These are phyloP conservation scores for Boulengeromyrus knoepffleri DNA, from an alignment of 2,113 vertebrate genomes.

Conservation along the genomic window DNA sequence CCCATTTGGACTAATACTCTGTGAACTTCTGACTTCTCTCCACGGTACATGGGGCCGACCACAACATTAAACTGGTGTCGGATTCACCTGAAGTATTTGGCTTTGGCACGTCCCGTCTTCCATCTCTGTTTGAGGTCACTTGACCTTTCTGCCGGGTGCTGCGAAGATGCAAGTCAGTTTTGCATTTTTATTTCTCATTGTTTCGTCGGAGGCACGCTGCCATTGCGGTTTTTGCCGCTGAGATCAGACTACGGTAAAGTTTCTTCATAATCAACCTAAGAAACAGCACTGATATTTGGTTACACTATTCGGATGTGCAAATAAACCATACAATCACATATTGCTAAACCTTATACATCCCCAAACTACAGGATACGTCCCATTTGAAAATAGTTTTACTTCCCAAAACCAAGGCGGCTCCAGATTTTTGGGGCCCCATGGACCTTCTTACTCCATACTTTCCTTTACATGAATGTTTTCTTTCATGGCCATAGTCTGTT, in stretches of 20 bases:
- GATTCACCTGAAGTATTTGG: constrained; percentile 38
- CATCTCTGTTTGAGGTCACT: constrained; percentile 25
- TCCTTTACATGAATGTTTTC: neutral
- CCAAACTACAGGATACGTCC: neutral
- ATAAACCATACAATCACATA: neutral
- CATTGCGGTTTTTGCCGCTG: neutral
- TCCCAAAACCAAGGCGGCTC: neutral
- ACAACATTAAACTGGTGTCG: constrained; percentile 30
- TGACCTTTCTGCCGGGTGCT: neutral
- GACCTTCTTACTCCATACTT: neutral
- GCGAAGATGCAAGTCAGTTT: neutral
- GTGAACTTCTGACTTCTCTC: constrained; percentile 23
- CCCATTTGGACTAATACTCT: constrained; percentile 23
- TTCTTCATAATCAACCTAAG: neutral
- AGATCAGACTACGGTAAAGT: neutral
- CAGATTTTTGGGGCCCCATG: neutral
- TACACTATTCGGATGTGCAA: neutral
- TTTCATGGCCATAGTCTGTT: neutral
- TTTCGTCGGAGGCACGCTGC: neutral
- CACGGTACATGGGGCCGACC: constrained; percentile 22
- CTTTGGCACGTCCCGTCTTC: constrained; percentile 32
- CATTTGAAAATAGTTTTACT: constrained; percentile 2
- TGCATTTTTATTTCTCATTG: neutral
- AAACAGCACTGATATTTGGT: neutral
- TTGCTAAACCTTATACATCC: neutral